phyloP scores from a whole-genome alignment of 2,113 vertebrate genomes.

The Corythaixoides concolor region DNA sequence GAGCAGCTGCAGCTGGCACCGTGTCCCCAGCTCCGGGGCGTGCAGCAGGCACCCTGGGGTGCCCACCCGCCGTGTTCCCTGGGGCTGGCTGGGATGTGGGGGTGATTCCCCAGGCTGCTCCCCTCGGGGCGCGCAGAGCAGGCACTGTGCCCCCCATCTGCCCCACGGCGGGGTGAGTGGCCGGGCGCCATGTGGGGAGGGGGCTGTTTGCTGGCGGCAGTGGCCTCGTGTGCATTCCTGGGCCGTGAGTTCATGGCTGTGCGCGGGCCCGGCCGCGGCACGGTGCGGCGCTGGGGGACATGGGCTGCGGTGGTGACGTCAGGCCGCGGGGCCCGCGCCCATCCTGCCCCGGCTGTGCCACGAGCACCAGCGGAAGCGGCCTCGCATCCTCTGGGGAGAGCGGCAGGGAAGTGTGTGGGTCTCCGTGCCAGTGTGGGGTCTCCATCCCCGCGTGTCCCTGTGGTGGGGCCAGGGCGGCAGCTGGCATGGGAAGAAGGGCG shows the following conservation, averaged over 20 bases:
- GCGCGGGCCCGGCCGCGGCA: background rate
- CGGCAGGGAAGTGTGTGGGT: background rate
- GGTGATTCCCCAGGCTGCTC: accelerated
- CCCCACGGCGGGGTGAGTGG: background rate
- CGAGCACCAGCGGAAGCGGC: background rate
- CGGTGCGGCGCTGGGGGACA: background rate
- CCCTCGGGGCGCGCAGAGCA: background rate
- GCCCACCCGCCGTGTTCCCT: accelerated
- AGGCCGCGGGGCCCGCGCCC: constrained; percentile 14
- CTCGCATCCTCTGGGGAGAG: background rate
- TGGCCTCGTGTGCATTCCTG: constrained; percentile 37
- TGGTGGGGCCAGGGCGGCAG: accelerated
- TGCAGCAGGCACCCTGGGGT: accelerated
- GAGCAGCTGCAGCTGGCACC: background rate
- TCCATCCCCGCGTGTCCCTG: accelerated
- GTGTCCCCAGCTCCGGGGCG: accelerated
- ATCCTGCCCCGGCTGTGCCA: background rate
- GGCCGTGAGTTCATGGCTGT: constrained; percentile 48
- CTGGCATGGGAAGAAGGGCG: background rate
- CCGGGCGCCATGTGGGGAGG: background rate
- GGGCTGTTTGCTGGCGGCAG: background rate
- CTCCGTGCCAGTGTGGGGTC: background rate
- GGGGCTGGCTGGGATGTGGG: accelerated
- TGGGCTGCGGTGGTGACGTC: background rate
- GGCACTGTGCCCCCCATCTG: background rate